Conservation (phyloP, 1,140 invertebrate species). For the Pseudomyrmex pallidus region DNA sequence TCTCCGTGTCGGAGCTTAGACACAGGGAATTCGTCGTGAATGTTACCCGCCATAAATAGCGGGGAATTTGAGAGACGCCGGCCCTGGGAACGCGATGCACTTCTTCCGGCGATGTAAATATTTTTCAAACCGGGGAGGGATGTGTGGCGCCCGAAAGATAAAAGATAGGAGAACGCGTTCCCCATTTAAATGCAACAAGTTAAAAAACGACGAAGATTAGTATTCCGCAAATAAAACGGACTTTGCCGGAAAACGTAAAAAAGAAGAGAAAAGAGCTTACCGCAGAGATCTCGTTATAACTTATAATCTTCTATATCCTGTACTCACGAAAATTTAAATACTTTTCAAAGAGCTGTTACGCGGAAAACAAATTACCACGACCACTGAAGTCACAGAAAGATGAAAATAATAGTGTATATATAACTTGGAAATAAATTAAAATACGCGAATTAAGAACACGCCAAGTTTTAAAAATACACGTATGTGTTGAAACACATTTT, state of each 20-base stretch:
- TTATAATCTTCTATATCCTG: too few relatives aligned
- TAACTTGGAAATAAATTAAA: too few relatives aligned
- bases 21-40: conserved; percentile 57
- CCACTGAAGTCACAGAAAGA: too few relatives aligned
- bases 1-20: conserved; percentile 37
- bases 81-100: conserved; percentile 59
- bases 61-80: conserved; percentile 61
- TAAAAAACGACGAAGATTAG: conserved; percentile 13
- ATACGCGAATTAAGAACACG: too few relatives aligned
- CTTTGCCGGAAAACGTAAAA: neutral
- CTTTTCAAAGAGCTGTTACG: too few relatives aligned
- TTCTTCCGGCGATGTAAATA: conserved; percentile 41
- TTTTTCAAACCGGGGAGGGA: conserved; percentile 23
- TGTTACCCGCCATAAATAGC: conserved; percentile 66
- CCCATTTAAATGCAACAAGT: conserved; percentile 38
- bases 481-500: too few relatives aligned
- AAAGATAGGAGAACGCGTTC: conserved; percentile 65
- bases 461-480: too few relatives aligned
- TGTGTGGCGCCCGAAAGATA: conserved; percentile 60
- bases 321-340: too few relatives aligned
- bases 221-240: neutral
- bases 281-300: neutral
- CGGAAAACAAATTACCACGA: too few relatives aligned
- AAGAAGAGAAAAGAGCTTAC: neutral
- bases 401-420: too few relatives aligned